These are phyloP conservation scores for Apteryx owenii DNA, from an alignment of 2,113 vertebrate species.

Conservation along the genomic window DNA sequence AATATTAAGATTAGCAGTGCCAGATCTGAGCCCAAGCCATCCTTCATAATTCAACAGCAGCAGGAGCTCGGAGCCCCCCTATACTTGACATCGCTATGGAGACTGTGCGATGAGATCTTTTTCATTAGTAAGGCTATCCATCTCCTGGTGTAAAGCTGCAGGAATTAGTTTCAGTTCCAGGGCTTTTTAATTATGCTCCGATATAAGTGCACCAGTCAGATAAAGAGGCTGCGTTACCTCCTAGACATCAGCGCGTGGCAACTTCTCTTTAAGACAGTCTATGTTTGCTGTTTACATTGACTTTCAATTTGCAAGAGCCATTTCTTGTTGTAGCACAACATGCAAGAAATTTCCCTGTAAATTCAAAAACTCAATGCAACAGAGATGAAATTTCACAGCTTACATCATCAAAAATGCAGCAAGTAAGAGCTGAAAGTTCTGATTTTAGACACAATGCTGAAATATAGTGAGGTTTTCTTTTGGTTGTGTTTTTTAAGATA, in stretches of 20 bases:
- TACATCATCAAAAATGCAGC: not conserved
- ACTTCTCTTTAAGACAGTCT: not conserved
- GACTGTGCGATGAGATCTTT: not conserved
- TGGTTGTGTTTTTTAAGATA: not conserved
- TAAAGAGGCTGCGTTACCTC: conserved; percentile 16
- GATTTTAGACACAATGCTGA: not conserved
- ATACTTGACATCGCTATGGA: not conserved
- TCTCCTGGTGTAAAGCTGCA: not conserved
- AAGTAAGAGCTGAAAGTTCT: not conserved
- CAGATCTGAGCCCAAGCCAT: not conserved
- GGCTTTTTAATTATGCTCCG: conserved; percentile 13
- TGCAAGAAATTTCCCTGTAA: not conserved
- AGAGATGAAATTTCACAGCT: not conserved
- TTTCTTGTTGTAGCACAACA: not conserved
- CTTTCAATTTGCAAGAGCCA: not conserved
- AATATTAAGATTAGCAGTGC: not conserved
- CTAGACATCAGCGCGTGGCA: not conserved
- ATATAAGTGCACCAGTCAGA: not conserved
- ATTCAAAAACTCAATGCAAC: not conserved
- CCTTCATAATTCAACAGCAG: not conserved
- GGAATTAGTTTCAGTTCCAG: conserved; percentile 49
- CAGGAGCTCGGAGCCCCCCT: not conserved
- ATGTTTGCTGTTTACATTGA: not conserved
- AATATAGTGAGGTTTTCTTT: not conserved
- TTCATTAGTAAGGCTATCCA: not conserved